Evolutionary conservation across 2,797 vertebrate species (phyloP).

Genomic region (Bradypodion ventrale): DNA sequence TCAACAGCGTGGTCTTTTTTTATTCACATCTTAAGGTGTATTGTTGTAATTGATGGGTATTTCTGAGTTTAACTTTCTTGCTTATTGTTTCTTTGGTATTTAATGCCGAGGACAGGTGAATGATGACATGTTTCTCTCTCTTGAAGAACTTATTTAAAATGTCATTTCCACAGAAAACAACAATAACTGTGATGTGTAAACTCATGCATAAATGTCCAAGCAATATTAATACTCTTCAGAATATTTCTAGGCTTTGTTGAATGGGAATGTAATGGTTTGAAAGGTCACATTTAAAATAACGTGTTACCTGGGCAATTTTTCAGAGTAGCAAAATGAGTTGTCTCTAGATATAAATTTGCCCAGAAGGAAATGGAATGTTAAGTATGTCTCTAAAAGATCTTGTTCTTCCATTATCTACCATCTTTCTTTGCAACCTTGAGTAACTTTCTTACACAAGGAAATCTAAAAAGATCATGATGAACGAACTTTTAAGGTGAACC

Average conservation of each 20-base stretch:
- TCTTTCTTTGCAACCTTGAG: not conserved
- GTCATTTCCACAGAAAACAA: not conserved
- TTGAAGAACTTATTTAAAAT: slow-evolving; percentile 12
- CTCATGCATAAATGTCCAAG: not conserved
- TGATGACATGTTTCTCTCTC: not conserved
- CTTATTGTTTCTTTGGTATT: not conserved
- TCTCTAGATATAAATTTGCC: slow-evolving; percentile 12
- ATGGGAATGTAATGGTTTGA: slow-evolving; percentile 6
- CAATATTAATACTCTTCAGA: not conserved
- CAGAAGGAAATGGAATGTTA: not conserved
- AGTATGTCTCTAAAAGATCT: not conserved
- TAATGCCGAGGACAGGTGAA: not conserved
- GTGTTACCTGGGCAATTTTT: slow-evolving; percentile 17
- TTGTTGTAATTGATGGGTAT: not conserved
- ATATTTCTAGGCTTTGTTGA: not conserved
- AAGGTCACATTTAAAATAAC: slow-evolving; percentile 25
- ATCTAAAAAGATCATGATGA: not conserved
- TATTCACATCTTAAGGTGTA: not conserved
- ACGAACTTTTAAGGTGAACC: not conserved
- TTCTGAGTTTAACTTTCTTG: accelerated
- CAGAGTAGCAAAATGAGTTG: not conserved
- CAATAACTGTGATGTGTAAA: slow-evolving; percentile 11
- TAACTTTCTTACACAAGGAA: not conserved
- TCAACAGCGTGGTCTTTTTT: not conserved
- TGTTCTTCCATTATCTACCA: not conserved